A percentile compares a stretch with the other conserved stretches of the same genome.
phyloP scores from a whole-genome alignment of 1,140 invertebrate species.

The Drosophila chauvacae region DNA sequence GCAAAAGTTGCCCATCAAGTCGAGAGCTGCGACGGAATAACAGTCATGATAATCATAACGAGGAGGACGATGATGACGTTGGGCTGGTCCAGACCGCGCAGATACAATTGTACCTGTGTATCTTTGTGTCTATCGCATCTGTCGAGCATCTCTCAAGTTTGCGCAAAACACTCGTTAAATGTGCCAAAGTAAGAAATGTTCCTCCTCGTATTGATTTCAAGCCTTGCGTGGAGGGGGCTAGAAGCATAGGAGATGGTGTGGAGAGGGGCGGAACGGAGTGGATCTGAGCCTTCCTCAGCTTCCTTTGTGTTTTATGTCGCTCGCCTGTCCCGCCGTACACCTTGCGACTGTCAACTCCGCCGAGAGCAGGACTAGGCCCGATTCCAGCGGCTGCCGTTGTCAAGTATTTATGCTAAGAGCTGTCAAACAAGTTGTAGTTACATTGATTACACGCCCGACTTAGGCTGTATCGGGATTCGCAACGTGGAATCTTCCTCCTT shows the following conservation, averaged over 20 bases:
- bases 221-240: constrained; percentile 3
- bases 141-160: constrained; percentile 54
- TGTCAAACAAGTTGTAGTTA: constrained; percentile 82
- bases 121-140: constrained; percentile 37
- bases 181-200: constrained; percentile 79
- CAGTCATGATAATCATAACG: constrained; percentile 62
- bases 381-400: constrained; percentile 43
- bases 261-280: not conserved
- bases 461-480: constrained; percentile 7
- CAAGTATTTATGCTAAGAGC: constrained; percentile 83
- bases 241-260: not conserved
- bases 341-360: constrained; percentile 62
- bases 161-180: constrained; percentile 80
- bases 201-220: constrained; percentile 72
- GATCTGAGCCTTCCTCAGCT: constrained; percentile 16
- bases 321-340: constrained; percentile 65
- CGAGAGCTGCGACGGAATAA: constrained; percentile 52
- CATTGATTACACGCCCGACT: constrained; percentile 71
- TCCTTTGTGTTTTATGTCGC: constrained; percentile 68
- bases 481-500: constrained; percentile 33
- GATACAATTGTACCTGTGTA: constrained; percentile 64
- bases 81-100: constrained; percentile 18
- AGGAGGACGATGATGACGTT: constrained; percentile 36
- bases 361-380: constrained; percentile 22
- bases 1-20: constrained; percentile 61